phyloP scores from a whole-genome alignment of 2,797 vertebrate genomes.

The Knipowitschia caucasica region DNA sequence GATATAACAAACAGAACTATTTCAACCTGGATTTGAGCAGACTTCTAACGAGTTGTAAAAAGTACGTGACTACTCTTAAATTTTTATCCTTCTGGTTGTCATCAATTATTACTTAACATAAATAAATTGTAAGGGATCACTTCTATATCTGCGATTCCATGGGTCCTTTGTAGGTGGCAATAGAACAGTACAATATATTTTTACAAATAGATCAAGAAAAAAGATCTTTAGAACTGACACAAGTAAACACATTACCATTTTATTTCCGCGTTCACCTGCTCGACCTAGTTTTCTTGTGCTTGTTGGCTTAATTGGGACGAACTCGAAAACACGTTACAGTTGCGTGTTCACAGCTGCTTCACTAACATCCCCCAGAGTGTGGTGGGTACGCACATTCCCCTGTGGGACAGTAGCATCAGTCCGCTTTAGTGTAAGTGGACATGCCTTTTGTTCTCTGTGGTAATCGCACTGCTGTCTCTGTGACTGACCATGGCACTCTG shows the following conservation, averaged over 20 bases:
- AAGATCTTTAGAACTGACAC: not conserved
- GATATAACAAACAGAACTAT: no score
- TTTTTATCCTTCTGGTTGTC: no score
- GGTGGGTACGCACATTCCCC: constrained; percentile 1
- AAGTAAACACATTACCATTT: not conserved
- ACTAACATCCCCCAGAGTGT: constrained; percentile 24
- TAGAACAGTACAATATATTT: no score
- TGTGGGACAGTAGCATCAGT: not conserved
- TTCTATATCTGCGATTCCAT: no score
- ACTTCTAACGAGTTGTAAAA: no score
- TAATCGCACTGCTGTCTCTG: constrained; percentile 14
- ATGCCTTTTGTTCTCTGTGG: not conserved
- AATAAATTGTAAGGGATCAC: no score
- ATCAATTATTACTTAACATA: no score
- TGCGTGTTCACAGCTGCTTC: constrained; percentile 10
- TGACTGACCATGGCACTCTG: not conserved
- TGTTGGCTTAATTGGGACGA: constrained; percentile 4
- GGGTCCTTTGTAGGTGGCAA: no score
- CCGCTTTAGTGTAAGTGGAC: not conserved
- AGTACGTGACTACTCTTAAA: no score
- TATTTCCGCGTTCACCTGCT: not conserved
- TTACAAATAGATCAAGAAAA: not conserved
- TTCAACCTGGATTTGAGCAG: no score
- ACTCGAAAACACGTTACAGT: not conserved
- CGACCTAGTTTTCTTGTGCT: not conserved